A percentile compares a stretch with the other conserved stretches of the same genome.
Evolutionary conservation across 2,797 vertebrate species (phyloP).

Genomic region (Acropternis orthonyx): DNA sequence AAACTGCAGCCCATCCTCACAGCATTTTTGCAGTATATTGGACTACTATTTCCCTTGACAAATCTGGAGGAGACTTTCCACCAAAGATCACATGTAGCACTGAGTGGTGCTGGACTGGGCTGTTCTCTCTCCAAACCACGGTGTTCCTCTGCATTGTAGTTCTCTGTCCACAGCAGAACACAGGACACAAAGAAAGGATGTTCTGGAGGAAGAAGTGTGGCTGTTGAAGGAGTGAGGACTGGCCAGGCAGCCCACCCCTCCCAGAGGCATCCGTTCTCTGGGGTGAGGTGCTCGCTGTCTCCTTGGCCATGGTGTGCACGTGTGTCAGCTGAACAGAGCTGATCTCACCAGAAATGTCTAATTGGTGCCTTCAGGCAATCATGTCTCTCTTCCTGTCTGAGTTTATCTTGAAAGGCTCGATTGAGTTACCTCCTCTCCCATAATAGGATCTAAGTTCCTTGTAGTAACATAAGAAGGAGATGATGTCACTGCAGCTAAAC

Average conservation of each 20-base stretch:
- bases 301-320: neutral
- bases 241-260: neutral
- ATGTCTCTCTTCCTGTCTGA: constrained; percentile 62
- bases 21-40: neutral
- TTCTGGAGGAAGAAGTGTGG: neutral
- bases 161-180: neutral
- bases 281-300: neutral
- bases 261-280: neutral
- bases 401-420: constrained; percentile 65
- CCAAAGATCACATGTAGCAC: neutral
- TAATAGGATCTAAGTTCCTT: constrained; percentile 57
- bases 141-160: neutral
- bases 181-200: fast-evolving
- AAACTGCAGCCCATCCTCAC: neutral
- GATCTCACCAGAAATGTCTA: constrained; percentile 59
- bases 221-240: neutral
- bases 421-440: constrained; percentile 56
- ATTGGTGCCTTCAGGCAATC: constrained; percentile 55
- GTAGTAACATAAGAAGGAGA: constrained; percentile 60
- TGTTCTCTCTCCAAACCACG: neutral
- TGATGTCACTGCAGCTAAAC: constrained; percentile 58
- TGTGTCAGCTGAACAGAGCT: constrained; percentile 20
- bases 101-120: neutral
- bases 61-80: neutral
- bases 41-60: neutral